A percentile compares a stretch with the other conserved stretches of the same genome.
phyloP scores from a whole-genome alignment of 2,888 invertebrate species.

The Venusia cambrica region DNA sequence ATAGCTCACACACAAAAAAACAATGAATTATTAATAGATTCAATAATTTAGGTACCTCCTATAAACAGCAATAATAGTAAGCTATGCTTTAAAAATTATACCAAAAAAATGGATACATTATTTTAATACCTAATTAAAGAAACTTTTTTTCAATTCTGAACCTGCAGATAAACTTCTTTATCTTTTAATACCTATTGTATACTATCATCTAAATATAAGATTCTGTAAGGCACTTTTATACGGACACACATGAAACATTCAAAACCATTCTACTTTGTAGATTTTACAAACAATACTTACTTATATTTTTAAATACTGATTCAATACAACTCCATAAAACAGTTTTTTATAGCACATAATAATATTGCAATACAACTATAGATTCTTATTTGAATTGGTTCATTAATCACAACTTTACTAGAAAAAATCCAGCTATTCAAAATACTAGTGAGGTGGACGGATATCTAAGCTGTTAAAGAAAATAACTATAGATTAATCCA shows the following conservation, averaged over 20 bases:
- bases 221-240: constrained; percentile 39
- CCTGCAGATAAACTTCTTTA: constrained; percentile 4
- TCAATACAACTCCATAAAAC: constrained; percentile 1
- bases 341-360: too few species aligned
- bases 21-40: too few species aligned
- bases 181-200: background rate
- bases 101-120: too few species aligned
- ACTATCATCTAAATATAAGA: constrained; percentile 4
- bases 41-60: too few species aligned
- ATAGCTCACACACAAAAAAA: too few species aligned
- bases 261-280: constrained; percentile 28
- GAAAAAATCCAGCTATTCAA: too few species aligned
- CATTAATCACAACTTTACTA: too few species aligned
- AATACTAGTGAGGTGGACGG: constrained; percentile 36
- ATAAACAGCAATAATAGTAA: too few species aligned
- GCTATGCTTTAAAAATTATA: too few species aligned
- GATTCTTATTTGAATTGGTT: constrained; percentile 1
- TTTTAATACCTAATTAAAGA: too few species aligned
- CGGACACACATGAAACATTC: constrained; percentile 6
- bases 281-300: constrained; percentile 29
- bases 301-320: constrained; percentile 29
- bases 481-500: constrained; percentile 52
- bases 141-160: too few species aligned
- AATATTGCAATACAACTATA: constrained; percentile 1
- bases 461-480: constrained; percentile 23